Base-by-base conservation (phyloP, 2,888 invertebrate species). In the Quadroppia sp. region DNA sequence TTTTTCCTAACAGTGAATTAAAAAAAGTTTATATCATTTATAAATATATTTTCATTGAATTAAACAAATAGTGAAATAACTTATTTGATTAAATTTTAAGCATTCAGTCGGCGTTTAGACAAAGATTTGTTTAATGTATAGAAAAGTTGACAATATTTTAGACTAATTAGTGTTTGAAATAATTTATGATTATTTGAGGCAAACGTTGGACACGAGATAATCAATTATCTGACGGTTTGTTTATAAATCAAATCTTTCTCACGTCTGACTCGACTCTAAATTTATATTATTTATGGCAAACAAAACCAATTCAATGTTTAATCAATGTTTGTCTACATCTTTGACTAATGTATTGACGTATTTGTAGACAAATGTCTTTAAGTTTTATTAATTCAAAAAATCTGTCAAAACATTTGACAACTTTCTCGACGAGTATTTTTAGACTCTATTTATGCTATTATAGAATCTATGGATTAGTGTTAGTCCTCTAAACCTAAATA, bases 341-440 rank as follows among this genome's bases (percentile, higher is more conserved):
- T 28, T 25, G 15, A 2, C 25, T 25, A 23, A 6, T 9, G 53
- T 53, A 50, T 53, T 6, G 6, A 25, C 25, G 53, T 20, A 23
- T 23, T 45, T 45, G 6, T 15, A 45, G 45, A 13, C 15, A 45
- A 45, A 28, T 56, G 28, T 56, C 56, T n/a, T n/a, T n/a, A n/a
- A n/a, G n/a, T n/a, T n/a, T n/a, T 56, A 56, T 56, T 56, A 28
- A 56, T 28, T 56, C 53, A 53, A 45, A 13, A 28, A 28, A 28
- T 56, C 28, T 56, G 56, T 56, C 56, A 56, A 56, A 56, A 56
- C 28, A 56, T 28, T 36, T 11, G 45, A 11, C 45, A 45, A 45
- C 45, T 45, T 45, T 45, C 45, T 15, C 45, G 15, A 13, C 45
- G 17, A 45, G n/a, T n/a, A n/a, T n/a, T n/a, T n/a, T n/a, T n/a